Evolutionary conservation across 2,113 vertebrate species (phyloP), one percentile per base, ranked within the genome.

Genomic region (Gulo gulo): DNA sequence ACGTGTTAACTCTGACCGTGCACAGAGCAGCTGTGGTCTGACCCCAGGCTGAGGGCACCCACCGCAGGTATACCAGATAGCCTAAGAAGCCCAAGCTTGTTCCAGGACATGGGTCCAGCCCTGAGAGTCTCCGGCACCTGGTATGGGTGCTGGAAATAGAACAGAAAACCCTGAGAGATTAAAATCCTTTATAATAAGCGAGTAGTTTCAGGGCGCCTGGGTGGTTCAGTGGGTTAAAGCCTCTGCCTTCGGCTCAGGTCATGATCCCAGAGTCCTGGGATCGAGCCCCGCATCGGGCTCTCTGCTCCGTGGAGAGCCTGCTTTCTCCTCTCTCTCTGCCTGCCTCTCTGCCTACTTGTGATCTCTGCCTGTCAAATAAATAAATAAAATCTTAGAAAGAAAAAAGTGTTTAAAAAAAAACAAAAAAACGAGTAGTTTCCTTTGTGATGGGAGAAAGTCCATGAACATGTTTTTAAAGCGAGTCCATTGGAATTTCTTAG

Each of bases 1-100:
- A 0, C 6, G 0, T 39, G 50, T 61, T 34, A 61, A 80, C 45
- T 13, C 0, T 16, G 12, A 42, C 7, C 9, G 18, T 65, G n/a
- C 18, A 21, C 3, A 21, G 4, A 81, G 16, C 34, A 29, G 65
- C 12, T 1, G 36, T 0, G 15, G 42, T 29, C 61, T 55, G 65
- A 45, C 4, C 2, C 11, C 29, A 7, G 26, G 13, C 50, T 7
- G 55, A 52, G 29, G 2, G 26, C 5, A n/a, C 7, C 57, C 29
- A 4, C 21, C 21, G 4, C 39, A 11, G n/a, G 74, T 4, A 15
- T 2, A 26, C 4, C 39, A 20, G 11, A 24, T 5, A 36, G 20
- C n/a, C 63, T 31, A 11, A 42, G 34, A 55, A 73, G 36, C 1
- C 42, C 81, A 47, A 57, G 8, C 63, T 31, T 34, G 2, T 1